Base-by-base conservation (phyloP, 2,888 invertebrate species). In the Mimachlamys varia region DNA sequence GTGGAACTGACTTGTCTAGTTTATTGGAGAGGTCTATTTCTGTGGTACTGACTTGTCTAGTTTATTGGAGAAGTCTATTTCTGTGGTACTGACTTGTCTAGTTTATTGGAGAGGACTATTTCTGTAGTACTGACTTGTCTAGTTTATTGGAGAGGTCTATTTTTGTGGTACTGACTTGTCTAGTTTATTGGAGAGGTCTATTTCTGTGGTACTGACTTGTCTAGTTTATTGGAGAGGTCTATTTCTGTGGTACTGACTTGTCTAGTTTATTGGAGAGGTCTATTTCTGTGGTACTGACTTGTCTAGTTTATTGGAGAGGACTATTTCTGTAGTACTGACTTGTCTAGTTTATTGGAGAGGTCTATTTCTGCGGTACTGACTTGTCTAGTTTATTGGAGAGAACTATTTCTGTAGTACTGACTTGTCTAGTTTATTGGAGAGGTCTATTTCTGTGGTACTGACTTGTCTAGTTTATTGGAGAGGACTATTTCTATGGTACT, bases 391-490 rank as follows among this genome's bases (percentile, higher is more conserved):
- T 96, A 22, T 94, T 94, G 62, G 93, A 92, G 0, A 94, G 90
- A 87, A 95, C 94, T 90, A n/a, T n/a, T n/a, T 44, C 44, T 44
- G 44, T n/a, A n/a, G 17, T 15, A 93, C 95, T 92, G 92, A 96
- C 96, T 94, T 96, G 55, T 95, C 94, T 12, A 96, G 91, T 92
- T 95, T 96, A 22, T 94, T 94, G 62, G 93, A 92, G 0, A 94
- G 90, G 76, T 95, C 94, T 90, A n/a, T n/a, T n/a, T 44, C 44
- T 44, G 44, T n/a, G n/a, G 17, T 15, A 93, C 95, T 92, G 92
- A 96, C 96, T 94, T 96, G 55, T 95, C 94, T 12, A 96, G 91
- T 92, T 95, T 96, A 22, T 94, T 94, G 62, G 93, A 92, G 0
- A 94, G 90, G n/a, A n/a, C n/a, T n/a, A n/a, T n/a, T n/a, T 44